Evolutionary conservation across 2,888 invertebrate species (phyloP), one percentile per base, ranked within the genome.

Genomic region (Lasioglossum lativentre): DNA sequence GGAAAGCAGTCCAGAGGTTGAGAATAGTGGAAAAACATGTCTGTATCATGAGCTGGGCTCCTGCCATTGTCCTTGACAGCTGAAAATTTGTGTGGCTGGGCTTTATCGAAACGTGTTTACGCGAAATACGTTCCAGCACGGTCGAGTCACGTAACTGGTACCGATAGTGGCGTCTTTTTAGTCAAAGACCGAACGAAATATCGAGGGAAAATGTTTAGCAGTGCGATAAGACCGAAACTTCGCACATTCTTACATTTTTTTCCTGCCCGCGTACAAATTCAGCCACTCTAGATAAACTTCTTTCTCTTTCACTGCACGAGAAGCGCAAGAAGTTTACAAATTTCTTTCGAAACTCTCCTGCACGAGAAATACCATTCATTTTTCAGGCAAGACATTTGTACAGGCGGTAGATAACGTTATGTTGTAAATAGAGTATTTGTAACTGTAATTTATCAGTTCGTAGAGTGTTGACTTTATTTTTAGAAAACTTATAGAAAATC

Each of bases 131-230:
- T 63, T 40, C 30, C 45, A 30, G n/a, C 52, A 45, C n/a, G 59
- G n/a, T 71, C 10, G 40, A 38, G 83, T 83, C 82, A 82, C 82
- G 83, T 83, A 82, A 83, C 83, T 75, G 82, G 83, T 82, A 82
- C 75, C 75, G 82, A 63, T 81, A 71, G 74, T 71, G 70, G 82
- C 71, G 59, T 72, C 82, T 71, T 47, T 75, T 47, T 76, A 34
- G 45, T 66, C 40, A 66, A 30, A 40, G 30, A 16, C n/a, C 16
- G 40, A 72, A 72, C 30, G 72, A 45, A 72, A 72, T 45, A 30
- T 45, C 72, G 71, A 71, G 40, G 38, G 70, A 38, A 56, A 63
- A 40, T 59, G 40, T 75, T 27, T n/a, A 27, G 71, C 75, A 63
- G 71, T 12, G 45, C 75, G 82, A 82, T 82, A 75, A 56, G 27